Evolutionary conservation across 2,113 vertebrate genomes (phyloP).

Genomic region (Grantiella picta): DNA sequence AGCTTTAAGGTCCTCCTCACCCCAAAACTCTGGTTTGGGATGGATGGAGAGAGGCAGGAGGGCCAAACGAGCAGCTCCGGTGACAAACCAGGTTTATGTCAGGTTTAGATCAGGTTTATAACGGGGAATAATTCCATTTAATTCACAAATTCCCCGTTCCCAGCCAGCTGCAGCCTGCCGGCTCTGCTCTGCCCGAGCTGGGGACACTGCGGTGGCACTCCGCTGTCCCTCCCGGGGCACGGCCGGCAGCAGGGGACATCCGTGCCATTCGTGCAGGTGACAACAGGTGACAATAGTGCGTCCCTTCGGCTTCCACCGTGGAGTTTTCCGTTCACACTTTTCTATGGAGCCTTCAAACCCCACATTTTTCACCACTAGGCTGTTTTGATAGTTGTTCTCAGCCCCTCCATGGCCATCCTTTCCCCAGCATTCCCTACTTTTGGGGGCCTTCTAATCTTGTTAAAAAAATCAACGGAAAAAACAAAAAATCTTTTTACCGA

Average conservation of each 20-base stretch:
- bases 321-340: constrained; percentile 63
- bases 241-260: not conserved
- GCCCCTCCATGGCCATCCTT: constrained; percentile 74
- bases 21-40: not conserved
- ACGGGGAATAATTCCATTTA: too few relatives aligned
- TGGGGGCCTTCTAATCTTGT: constrained; percentile 83
- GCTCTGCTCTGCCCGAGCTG: not conserved
- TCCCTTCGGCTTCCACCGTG: constrained; percentile 37
- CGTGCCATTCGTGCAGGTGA: constrained; percentile 3
- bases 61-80: too few relatives aligned
- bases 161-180: constrained; percentile 4
- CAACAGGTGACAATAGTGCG: too few relatives aligned
- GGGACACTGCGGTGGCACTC: too few relatives aligned
- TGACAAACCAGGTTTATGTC: too few relatives aligned
- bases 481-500: constrained; percentile 83
- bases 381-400: constrained; percentile 71
- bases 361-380: constrained; percentile 65
- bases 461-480: constrained; percentile 65
- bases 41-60: not conserved
- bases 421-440: constrained; percentile 81
- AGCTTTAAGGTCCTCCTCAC: not conserved
- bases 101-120: too few relatives aligned
- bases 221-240: too few relatives aligned
- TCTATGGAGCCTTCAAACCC: constrained; percentile 69
- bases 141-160: not conserved